Conservation (phyloP, 2,113 vertebrate genomes). For the Chlorodrepanis virens region DNA sequence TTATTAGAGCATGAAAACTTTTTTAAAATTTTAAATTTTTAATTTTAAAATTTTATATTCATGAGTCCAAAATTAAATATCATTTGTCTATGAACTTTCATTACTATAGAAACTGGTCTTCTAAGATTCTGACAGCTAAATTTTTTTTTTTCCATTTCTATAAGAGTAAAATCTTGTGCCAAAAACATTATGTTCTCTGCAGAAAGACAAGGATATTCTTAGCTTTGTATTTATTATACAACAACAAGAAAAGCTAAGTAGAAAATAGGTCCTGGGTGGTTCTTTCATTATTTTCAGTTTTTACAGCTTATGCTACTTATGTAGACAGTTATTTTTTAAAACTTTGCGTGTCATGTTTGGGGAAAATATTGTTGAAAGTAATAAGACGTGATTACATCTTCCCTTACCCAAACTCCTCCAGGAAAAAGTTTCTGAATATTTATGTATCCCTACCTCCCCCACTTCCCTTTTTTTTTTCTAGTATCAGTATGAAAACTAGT, state of each 20-base stretch:
- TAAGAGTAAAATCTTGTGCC: neutral
- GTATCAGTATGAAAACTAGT: neutral
- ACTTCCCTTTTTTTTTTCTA: neutral
- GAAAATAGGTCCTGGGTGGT: neutral
- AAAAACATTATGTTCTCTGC: neutral
- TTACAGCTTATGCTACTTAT: neutral
- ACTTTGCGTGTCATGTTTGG: neutral
- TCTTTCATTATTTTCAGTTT: neutral
- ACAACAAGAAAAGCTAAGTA: neutral
- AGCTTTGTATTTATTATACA: neutral
- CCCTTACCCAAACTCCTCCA: rapidly evolving
- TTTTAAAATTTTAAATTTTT: neutral
- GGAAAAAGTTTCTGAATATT: neutral
- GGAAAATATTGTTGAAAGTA: neutral
- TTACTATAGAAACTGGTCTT: neutral
- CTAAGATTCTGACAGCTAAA: neutral
- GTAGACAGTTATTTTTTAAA: neutral
- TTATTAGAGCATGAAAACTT: neutral
- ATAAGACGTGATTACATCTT: neutral
- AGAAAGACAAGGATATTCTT: neutral
- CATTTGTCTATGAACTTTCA: neutral
- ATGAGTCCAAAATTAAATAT: neutral
- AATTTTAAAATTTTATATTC: neutral
- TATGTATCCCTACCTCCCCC: neutral
- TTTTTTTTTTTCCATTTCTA: neutral